Conservation (phyloP, 2,113 vertebrate species). For the Tangachromis dhanisi region DNA sequence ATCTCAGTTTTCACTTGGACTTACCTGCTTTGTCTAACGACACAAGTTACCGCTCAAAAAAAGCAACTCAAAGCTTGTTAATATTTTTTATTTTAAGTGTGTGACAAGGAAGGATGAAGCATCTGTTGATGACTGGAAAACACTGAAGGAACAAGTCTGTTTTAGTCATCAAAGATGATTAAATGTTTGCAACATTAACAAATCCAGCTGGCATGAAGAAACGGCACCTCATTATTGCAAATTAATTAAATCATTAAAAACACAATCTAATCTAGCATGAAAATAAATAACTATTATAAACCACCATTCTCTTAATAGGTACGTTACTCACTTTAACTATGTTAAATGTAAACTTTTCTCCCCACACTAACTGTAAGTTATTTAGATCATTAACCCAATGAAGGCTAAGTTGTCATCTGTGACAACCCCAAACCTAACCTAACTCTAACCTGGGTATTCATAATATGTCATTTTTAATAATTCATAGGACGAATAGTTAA, state of each 20-base stretch:
- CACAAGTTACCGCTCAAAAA: not conserved
- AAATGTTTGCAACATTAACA: not conserved
- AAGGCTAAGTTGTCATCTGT: not conserved
- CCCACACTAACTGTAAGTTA: not conserved
- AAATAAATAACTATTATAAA: not conserved
- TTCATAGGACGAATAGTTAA: not conserved
- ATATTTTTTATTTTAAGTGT: not conserved
- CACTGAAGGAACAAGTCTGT: not conserved
- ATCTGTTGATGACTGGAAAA: not conserved
- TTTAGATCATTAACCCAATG: not conserved
- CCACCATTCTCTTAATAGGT: accelerated
- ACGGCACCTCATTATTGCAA: not conserved
- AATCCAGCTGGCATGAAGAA: not conserved
- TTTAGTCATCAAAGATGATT: not conserved
- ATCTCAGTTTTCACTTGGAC: not conserved
- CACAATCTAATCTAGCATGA: not conserved
- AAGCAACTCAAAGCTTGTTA: not conserved
- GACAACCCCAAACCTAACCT: accelerated
- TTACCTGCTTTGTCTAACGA: not conserved
- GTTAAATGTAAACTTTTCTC: not conserved
- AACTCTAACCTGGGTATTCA: not conserved
- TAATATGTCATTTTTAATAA: not conserved
- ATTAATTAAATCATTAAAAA: not conserved
- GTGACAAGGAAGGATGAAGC: not conserved
- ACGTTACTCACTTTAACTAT: not conserved